Conservation (phyloP, 2,888 invertebrate genomes). For the Synergus laeviventris region DNA sequence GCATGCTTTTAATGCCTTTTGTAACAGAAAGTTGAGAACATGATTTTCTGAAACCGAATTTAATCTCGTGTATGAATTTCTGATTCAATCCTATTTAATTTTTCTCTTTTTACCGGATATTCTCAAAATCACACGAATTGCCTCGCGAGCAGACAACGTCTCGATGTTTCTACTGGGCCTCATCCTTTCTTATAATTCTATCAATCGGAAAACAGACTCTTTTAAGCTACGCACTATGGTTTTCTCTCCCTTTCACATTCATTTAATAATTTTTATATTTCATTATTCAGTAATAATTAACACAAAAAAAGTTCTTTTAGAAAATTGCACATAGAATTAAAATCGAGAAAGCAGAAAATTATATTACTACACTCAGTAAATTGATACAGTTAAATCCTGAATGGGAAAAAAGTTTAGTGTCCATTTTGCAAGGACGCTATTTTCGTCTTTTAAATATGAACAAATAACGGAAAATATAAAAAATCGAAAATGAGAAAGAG, state of each 20-base stretch:
- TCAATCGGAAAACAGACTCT: slow-evolving; percentile 25
- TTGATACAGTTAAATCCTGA: neutral
- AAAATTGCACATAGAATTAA: neutral
- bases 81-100: neutral
- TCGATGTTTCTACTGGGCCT: slow-evolving; percentile 49
- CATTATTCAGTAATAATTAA: neutral
- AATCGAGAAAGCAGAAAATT: too few species aligned
- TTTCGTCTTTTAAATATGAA: neutral
- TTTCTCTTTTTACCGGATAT: slow-evolving; percentile 12
- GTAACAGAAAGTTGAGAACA: neutral
- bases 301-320: neutral
- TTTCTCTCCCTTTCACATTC: slow-evolving; percentile 27
- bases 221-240: slow-evolving; percentile 7
- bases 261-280: slow-evolving; percentile 3
- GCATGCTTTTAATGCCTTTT: neutral
- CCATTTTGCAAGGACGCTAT: neutral
- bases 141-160: slow-evolving; percentile 68
- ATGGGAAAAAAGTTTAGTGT: neutral
- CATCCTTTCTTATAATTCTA: slow-evolving; percentile 17
- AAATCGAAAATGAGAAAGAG: slow-evolving; percentile 22
- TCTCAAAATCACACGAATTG: slow-evolving; percentile 57
- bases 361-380: too few species aligned
- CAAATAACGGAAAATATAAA: neutral
- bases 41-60: neutral
- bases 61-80: neutral